These are phyloP conservation scores for Pristionchus pacificus DNA, from an alignment of 1,140 invertebrate species.

Conservation along the genomic window DNA sequence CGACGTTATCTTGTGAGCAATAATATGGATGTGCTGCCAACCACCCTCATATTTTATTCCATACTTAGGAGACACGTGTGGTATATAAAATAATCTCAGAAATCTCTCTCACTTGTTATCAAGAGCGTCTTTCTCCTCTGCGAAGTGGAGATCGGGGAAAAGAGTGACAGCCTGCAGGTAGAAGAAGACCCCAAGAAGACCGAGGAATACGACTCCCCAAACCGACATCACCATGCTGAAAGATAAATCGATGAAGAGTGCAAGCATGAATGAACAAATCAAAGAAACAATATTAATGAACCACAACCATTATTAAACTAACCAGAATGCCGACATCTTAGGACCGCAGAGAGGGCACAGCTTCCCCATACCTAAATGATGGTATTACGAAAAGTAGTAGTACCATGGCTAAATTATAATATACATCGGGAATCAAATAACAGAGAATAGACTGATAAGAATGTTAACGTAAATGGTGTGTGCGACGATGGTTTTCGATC, in stretches of 20 bases:
- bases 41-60: too few relatives aligned
- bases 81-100: neutral
- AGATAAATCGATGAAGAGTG: constrained; percentile 5
- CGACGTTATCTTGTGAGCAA: too few relatives aligned
- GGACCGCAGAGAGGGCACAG: constrained; percentile 54
- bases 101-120: constrained; percentile 4
- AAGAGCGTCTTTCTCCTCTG: constrained; percentile 28
- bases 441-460: constrained; percentile 2
- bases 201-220: constrained; percentile 56
- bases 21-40: too few relatives aligned
- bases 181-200: constrained; percentile 55
- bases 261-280: neutral
- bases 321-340: constrained; percentile 57
- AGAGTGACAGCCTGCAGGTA: constrained; percentile 52
- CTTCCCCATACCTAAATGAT: constrained; percentile 47
- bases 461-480: constrained; percentile 5
- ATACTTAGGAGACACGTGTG: too few relatives aligned
- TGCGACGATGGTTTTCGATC: too few relatives aligned
- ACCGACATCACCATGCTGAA: constrained; percentile 57
- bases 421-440: constrained; percentile 21
- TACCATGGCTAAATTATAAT: too few relatives aligned
- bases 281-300: neutral
- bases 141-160: constrained; percentile 51
- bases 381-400: too few relatives aligned
- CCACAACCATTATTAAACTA: constrained; percentile 12